These are phyloP conservation scores for Neuroterus valhalla DNA, from an alignment of 1,140 invertebrate genomes.

Conservation along the genomic window DNA sequence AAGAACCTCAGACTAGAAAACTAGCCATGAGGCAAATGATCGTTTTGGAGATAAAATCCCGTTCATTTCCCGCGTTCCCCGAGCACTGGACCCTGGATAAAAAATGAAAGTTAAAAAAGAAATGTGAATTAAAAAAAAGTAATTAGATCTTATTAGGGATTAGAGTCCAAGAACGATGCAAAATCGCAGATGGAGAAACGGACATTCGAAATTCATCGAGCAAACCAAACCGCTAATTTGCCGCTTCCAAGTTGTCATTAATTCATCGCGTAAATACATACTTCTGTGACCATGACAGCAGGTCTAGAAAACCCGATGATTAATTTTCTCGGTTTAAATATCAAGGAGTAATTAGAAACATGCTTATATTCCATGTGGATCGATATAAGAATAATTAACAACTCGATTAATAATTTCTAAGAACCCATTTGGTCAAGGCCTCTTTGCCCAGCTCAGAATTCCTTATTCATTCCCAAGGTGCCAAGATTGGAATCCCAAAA, in stretches of 20 bases:
- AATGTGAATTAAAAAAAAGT: no score
- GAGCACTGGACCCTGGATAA: no score
- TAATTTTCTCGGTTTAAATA: constrained; percentile 27
- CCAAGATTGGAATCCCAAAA: no score
- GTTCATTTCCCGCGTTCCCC: no score
- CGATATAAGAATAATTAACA: background rate
- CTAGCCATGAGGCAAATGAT: background rate
- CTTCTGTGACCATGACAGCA: background rate
- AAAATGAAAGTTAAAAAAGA: no score
- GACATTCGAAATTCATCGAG: background rate
- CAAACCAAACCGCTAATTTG: constrained; percentile 19
- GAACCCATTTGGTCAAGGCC: background rate
- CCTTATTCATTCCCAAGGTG: background rate
- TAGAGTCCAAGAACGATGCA: no score
- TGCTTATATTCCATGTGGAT: background rate
- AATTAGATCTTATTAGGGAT: no score
- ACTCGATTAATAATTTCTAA: constrained; percentile 18
- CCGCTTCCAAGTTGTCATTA: constrained; percentile 20
- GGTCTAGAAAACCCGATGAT: constrained; percentile 17
- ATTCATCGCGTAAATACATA: constrained; percentile 20
- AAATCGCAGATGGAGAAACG: background rate
- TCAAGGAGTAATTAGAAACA: constrained; percentile 22
- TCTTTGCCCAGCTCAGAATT: background rate
- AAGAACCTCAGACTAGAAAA: no score
- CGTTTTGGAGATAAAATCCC: no score